Conservation (phyloP, 2,888 invertebrate species). For the Thumatha senex region DNA sequence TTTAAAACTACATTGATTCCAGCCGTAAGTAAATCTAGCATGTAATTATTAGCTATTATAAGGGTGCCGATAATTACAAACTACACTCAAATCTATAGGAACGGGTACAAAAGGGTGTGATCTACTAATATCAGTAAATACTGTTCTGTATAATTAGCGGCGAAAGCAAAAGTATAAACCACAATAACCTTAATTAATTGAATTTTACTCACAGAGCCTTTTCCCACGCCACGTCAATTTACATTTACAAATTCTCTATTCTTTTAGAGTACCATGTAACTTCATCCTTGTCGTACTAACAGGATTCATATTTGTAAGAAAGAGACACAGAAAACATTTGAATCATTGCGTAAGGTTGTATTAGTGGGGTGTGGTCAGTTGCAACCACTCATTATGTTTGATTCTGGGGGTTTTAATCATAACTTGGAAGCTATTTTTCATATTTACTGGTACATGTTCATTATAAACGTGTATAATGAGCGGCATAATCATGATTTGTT, state of each 20-base stretch:
- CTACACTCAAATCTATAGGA: conserved; percentile 18
- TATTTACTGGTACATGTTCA: conserved; percentile 38
- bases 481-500: conserved; percentile 12
- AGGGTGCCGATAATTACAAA: conserved; percentile 1
- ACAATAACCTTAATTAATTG: conserved; percentile 36
- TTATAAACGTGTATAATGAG: conserved; percentile 9
- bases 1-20: too few species aligned
- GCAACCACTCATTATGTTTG: conserved; percentile 72
- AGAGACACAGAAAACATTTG: conserved; percentile 56
- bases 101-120: conserved; percentile 6
- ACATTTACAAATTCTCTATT: conserved; percentile 43
- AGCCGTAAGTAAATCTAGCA: background rate
- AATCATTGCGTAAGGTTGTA: conserved; percentile 59
- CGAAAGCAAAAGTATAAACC: conserved; percentile 14
- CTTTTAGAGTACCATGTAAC: conserved; percentile 33
- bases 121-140: conserved; percentile 14
- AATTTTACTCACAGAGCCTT: conserved; percentile 26
- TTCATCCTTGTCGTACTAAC: conserved; percentile 43
- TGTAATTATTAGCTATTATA: background rate
- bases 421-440: conserved; percentile 61
- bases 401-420: conserved; percentile 68
- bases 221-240: conserved; percentile 61
- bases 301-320: conserved; percentile 27
- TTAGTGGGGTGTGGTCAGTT: conserved; percentile 67
- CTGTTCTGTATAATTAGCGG: conserved; percentile 13